phyloP scores from a whole-genome alignment of 2,113 vertebrate species.

The Machaerirhynchus nigripectus region DNA sequence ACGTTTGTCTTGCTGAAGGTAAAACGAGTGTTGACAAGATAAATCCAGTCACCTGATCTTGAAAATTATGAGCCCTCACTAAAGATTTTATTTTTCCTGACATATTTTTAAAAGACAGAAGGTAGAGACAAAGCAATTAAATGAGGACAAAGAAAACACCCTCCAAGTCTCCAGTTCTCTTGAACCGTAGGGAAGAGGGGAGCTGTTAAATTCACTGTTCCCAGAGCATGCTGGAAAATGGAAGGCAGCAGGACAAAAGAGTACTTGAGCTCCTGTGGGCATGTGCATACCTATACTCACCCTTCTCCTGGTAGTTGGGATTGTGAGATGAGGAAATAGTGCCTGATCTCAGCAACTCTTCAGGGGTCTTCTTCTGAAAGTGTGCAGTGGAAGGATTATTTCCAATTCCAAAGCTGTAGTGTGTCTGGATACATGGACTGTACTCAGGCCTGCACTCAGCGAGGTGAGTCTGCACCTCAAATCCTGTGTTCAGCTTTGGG shows the following conservation, averaged over 20 bases:
- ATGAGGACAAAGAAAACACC: background rate
- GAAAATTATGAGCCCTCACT: background rate
- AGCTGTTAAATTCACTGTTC: background rate
- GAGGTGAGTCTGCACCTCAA: background rate
- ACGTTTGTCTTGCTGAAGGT: background rate
- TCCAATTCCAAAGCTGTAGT: background rate
- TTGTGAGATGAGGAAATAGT: background rate
- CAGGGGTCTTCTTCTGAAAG: background rate
- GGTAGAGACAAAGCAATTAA: background rate
- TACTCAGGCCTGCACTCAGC: background rate
- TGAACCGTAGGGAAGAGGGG: background rate
- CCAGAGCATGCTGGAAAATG: background rate
- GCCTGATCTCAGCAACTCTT: background rate
- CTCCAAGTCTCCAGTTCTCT: background rate
- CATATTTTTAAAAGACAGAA: background rate
- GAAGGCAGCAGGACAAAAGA: background rate
- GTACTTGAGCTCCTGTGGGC: background rate
- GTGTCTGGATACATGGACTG: background rate
- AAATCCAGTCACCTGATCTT: background rate
- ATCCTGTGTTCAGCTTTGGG: background rate
- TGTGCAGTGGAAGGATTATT: background rate
- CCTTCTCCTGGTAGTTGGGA: background rate
- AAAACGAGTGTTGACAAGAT: background rate
- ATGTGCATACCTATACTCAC: rapidly evolving
- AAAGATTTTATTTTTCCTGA: background rate